Evolutionary conservation across 2,888 invertebrate species (phyloP), one percentile per base, ranked within the genome.

Genomic region (Euzetes globulus): DNA sequence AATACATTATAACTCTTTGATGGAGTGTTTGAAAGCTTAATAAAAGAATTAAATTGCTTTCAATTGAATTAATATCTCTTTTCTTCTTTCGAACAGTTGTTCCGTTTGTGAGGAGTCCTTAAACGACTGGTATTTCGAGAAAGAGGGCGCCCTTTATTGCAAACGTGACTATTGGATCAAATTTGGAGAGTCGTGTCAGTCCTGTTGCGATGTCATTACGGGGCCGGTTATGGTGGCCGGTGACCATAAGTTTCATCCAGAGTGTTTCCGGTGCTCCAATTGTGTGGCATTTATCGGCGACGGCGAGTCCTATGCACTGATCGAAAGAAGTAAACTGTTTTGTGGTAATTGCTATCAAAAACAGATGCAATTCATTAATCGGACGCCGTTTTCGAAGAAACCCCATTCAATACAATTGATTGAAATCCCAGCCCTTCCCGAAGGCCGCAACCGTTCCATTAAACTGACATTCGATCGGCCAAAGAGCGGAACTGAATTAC

Each of bases 171-270:
- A 94, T 82, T 92, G 91, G 90, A 85, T 89, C 11, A 88, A 90
- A 75, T 94, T 90, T 82, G 93, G 93, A 0, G 92, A 93, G 83
- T 88, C 89, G 73, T 95, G 94, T 81, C 93, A 94, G 81, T 90
- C 92, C 80, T 95, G 94, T 83, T 87, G 88, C 75, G 89, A 91
- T 85, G 88, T 91, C 77, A 88, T 89, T 79, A 90, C 92, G 0
- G 94, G 94, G 0, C 94, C 95, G 94, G 89, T 82, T 77, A 94
- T 95, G 94, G 89, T 82, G 77, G 94, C 94, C 27, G 95, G 94
- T 41, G 92, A 92, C 81, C 94, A 94, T 84, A 92, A 92, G 83
- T 95, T 94, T 85, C 95, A 96, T 85, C 94, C 94, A 63, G 95
- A 95, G 86, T 95, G 95, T 85, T 95, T 95, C 84, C 89, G 90